phyloP scores from a whole-genome alignment of 2,888 invertebrate genomes.

The Papilio elwesi region DNA sequence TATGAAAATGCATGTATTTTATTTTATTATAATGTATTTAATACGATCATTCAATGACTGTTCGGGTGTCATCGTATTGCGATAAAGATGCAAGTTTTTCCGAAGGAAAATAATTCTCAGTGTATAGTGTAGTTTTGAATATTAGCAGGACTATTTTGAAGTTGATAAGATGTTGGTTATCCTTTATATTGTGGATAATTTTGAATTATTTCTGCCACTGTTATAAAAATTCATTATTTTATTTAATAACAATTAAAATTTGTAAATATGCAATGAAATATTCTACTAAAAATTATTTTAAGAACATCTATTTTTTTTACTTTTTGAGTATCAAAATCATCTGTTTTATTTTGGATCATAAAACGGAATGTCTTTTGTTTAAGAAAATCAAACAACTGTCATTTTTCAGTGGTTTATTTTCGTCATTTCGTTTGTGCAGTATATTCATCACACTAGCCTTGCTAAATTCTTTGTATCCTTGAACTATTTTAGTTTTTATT shows the following conservation, averaged over 20 bases:
- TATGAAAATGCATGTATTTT: no score
- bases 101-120: no score
- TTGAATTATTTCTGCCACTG: background rate
- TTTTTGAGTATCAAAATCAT: background rate
- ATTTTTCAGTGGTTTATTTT: constrained; percentile 71
- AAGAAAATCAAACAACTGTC: constrained; percentile 56
- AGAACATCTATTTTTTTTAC: background rate
- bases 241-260: background rate
- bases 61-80: no score
- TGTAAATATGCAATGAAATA: background rate
- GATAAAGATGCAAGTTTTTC: no score
- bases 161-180: no score
- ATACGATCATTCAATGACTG: no score
- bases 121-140: no score
- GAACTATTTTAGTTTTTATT: constrained; percentile 54
- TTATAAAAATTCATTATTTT: background rate
- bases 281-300: background rate
- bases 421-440: constrained; percentile 70
- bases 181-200: no score
- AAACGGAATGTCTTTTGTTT: constrained; percentile 44
- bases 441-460: constrained; percentile 54
- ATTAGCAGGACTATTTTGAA: no score
- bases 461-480: constrained; percentile 74
- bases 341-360: constrained; percentile 36
- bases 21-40: no score